Percentiles rank a stretch among this genome's conserved stretches.
Conservation (phyloP, 2,113 vertebrate species). For the Galeopterus variegatus region DNA sequence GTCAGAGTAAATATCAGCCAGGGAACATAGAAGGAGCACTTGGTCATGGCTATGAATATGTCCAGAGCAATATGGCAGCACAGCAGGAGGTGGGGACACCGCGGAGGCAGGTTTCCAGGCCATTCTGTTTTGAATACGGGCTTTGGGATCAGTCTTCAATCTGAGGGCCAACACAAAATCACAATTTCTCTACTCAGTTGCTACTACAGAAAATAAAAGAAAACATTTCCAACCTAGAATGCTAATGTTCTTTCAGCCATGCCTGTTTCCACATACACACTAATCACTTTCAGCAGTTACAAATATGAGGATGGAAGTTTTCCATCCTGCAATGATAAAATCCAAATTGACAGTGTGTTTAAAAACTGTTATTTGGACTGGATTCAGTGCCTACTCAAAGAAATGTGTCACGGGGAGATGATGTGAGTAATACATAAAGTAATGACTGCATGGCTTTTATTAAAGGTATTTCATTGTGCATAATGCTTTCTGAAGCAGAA, state of each 20-base stretch:
- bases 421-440: background rate
- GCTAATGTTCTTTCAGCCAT: background rate
- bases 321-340: background rate
- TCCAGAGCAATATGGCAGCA: background rate
- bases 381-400: background rate
- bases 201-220: conserved; percentile 25
- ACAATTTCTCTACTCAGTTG: background rate
- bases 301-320: background rate
- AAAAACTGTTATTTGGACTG: conserved; percentile 60
- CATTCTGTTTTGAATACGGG: background rate
- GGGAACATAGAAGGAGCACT: background rate
- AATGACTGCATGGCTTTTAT: background rate
- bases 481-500: conserved; percentile 52
- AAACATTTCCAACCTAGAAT: conserved; percentile 44
- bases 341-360: conserved; percentile 59
- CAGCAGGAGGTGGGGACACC: background rate
- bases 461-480: conserved; percentile 42
- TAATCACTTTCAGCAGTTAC: background rate
- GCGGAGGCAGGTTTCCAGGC: background rate
- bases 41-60: background rate
- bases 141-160: background rate
- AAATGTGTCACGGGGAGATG: background rate
- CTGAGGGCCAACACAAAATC: background rate
- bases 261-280: background rate
- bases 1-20: background rate